These are phyloP conservation scores for Microhierax caerulescens DNA, from an alignment of 2,797 vertebrate genomes.

Conservation along the genomic window DNA sequence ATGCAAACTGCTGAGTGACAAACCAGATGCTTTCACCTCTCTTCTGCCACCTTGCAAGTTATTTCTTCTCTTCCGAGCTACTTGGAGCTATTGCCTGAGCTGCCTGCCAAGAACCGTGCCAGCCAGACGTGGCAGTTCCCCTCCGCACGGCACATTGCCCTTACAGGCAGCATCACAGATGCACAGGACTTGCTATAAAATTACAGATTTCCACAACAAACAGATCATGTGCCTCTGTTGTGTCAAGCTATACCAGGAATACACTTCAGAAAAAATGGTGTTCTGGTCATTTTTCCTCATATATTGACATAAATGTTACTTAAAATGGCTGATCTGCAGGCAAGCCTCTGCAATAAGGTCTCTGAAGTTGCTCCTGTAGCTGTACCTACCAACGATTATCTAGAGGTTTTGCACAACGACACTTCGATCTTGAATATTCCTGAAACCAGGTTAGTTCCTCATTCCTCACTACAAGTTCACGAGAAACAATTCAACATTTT, in stretches of 20 bases:
- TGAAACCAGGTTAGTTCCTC: neutral
- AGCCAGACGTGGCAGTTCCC: neutral
- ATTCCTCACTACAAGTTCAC: neutral
- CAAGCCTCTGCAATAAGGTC: neutral
- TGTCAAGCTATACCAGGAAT: neutral
- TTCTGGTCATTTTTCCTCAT: neutral
- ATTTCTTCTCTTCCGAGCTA: neutral
- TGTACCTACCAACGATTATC: no score
- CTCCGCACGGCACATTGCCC: fast-evolving
- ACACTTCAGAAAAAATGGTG: neutral
- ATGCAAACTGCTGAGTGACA: neutral
- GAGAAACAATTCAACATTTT: neutral
- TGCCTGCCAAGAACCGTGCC: neutral
- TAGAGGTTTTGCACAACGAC: neutral
- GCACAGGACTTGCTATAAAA: neutral
- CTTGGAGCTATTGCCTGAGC: neutral
- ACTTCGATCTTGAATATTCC: neutral
- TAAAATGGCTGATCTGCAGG: neutral
- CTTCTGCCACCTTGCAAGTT: neutral
- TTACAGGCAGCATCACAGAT: fast-evolving
- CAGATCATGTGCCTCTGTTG: neutral
- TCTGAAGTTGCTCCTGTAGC: neutral
- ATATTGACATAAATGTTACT: neutral
- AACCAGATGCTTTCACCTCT: neutral
- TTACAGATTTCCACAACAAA: neutral